Conservation (phyloP, 2,888 invertebrate genomes). For the Muscina levida region DNA sequence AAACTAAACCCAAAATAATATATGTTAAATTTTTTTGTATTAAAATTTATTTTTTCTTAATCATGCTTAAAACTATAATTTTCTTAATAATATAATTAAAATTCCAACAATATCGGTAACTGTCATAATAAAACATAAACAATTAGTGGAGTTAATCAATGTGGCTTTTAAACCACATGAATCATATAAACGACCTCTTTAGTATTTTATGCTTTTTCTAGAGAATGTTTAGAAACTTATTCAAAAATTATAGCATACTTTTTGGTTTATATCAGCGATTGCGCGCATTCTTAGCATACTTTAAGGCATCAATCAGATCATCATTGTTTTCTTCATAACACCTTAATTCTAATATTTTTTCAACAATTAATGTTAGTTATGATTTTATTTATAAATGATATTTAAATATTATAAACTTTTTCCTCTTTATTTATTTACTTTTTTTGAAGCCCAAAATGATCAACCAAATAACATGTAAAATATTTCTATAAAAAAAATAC, state of each 20-base stretch:
- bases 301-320: slow-evolving; percentile 3
- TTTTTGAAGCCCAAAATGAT: slow-evolving; percentile 62
- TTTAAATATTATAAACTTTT: slow-evolving; percentile 40
- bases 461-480: slow-evolving; percentile 57
- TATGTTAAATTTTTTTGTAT: too few species aligned
- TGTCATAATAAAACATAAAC: too few species aligned
- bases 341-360: slow-evolving; percentile 9
- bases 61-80: too few species aligned
- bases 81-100: too few species aligned
- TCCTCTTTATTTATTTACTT: slow-evolving; percentile 61
- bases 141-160: too few species aligned
- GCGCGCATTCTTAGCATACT: background rate
- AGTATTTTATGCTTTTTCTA: slow-evolving; percentile 13
- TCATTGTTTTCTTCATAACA: background rate
- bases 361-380: background rate
- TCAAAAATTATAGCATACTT: slow-evolving; percentile 45
- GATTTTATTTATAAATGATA: background rate
- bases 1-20: too few species aligned
- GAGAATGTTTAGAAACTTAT: background rate
- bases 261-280: slow-evolving; percentile 35
- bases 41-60: background rate
- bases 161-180: too few species aligned
- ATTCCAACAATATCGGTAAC: too few species aligned
- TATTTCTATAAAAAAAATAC: slow-evolving; percentile 50
- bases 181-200: too few species aligned